phyloP scores from a whole-genome alignment of 2,888 invertebrate genomes.

The Marasmarcha lunaedactyla region DNA sequence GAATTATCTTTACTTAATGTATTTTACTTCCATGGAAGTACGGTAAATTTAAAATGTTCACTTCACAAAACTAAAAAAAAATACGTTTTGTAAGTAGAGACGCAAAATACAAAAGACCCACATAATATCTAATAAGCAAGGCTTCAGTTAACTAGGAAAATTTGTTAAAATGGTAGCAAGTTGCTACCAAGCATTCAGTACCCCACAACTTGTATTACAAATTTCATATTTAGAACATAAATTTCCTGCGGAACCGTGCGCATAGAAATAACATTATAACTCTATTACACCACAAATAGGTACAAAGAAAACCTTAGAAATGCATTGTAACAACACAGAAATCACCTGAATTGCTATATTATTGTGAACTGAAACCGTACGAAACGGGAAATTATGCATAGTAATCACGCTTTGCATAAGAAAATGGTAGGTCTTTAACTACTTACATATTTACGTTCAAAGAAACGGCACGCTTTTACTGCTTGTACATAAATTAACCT shows the following conservation, averaged over 20 bases:
- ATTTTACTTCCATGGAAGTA: too few relatives aligned
- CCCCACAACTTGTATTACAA: too few relatives aligned
- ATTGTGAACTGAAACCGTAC: slow-evolving; percentile 2
- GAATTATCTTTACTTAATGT: too few relatives aligned
- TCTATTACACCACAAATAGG: not conserved
- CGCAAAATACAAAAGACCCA: too few relatives aligned
- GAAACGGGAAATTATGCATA: slow-evolving; percentile 20
- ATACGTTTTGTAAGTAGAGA: too few relatives aligned
- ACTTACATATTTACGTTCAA: slow-evolving; percentile 4
- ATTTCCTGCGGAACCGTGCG: not conserved
- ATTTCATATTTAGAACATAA: too few relatives aligned
- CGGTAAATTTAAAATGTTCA: too few relatives aligned
- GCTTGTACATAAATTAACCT: not conserved
- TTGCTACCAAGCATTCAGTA: too few relatives aligned
- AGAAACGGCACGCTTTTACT: not conserved
- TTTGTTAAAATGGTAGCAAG: too few relatives aligned
- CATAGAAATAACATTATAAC: not conserved
- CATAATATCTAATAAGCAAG: too few relatives aligned
- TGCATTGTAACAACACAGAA: not conserved
- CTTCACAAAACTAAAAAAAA: too few relatives aligned
- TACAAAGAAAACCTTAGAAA: not conserved
- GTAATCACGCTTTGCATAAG: slow-evolving; percentile 22
- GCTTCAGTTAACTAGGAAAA: too few relatives aligned
- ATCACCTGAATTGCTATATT: not conserved
- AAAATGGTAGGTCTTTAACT: slow-evolving; percentile 21